Evolutionary conservation across 2,797 vertebrate species (phyloP).

Genomic region (Dryobates pubescens): DNA sequence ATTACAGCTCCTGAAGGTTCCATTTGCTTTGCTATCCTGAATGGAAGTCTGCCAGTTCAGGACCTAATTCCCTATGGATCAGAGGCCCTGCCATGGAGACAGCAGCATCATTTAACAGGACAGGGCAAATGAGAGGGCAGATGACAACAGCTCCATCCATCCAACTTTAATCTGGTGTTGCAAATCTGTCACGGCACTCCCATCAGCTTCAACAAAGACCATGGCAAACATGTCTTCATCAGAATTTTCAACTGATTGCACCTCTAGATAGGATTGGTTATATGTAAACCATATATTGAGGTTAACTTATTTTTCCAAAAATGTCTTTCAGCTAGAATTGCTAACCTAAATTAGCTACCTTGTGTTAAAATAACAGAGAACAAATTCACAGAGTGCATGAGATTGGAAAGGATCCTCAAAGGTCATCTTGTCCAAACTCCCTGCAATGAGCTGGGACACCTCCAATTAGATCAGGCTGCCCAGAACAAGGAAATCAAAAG

Average conservation of each 20-base stretch:
- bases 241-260: neutral
- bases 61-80: neutral
- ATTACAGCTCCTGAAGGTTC: neutral
- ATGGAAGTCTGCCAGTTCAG: neutral
- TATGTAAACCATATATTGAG: neutral
- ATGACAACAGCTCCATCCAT: constrained; percentile 14
- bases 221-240: neutral
- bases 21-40: neutral
- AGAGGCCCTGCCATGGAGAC: neutral
- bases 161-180: neutral
- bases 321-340: neutral
- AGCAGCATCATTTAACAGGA: constrained; percentile 14
- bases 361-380: neutral
- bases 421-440: too few relatives aligned
- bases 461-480: too few relatives aligned
- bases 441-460: too few relatives aligned
- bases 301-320: neutral
- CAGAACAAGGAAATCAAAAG: neutral
- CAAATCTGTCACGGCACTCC: constrained; percentile 24
- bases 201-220: neutral
- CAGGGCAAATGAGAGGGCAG: neutral
- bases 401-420: too few relatives aligned
- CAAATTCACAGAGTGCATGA: too few relatives aligned
- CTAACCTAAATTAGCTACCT: neutral
- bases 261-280: neutral